Conservation (phyloP, 2,888 invertebrate species). For the Macrophya alboannulata region DNA sequence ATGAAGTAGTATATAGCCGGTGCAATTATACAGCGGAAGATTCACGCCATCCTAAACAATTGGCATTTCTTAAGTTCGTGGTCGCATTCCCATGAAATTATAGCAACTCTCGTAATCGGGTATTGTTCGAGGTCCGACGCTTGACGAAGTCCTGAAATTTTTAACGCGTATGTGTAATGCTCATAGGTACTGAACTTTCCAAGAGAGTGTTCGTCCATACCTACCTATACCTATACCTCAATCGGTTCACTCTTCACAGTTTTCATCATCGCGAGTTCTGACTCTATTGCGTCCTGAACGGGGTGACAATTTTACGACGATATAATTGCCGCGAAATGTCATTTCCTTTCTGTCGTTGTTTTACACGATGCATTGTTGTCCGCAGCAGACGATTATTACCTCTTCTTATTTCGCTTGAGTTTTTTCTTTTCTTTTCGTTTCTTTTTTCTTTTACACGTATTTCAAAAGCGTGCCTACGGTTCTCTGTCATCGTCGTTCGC, state of each 20-base stretch:
- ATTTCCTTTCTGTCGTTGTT: constrained; percentile 62
- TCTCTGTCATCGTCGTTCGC: constrained; percentile 16
- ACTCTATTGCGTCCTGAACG: constrained; percentile 9
- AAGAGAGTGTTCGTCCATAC: not conserved
- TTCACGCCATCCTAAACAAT: constrained; percentile 64
- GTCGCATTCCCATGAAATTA: constrained; percentile 73
- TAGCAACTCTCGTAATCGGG: constrained; percentile 69
- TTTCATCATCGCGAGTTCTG: constrained; percentile 14
- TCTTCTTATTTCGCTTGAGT: not conserved
- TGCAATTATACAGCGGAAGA: constrained; percentile 32
- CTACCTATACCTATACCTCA: not conserved
- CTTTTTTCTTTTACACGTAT: not conserved
- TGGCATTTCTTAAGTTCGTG: constrained; percentile 69
- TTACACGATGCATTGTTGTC: constrained; percentile 38
- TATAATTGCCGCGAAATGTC: constrained; percentile 69
- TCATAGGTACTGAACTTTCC: not conserved
- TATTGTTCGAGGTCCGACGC: constrained; percentile 45
- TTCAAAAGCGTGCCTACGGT: not conserved
- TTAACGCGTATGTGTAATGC: not conserved
- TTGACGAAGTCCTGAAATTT: constrained; percentile 30
- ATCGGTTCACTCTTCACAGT: not conserved
- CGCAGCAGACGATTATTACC: constrained; percentile 43
- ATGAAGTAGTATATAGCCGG: not conserved
- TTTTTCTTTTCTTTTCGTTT: not conserved
- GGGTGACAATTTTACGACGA: constrained; percentile 70